Evolutionary conservation across 2,113 vertebrate species (phyloP).

Genomic region (Pituophis catenifer): DNA sequence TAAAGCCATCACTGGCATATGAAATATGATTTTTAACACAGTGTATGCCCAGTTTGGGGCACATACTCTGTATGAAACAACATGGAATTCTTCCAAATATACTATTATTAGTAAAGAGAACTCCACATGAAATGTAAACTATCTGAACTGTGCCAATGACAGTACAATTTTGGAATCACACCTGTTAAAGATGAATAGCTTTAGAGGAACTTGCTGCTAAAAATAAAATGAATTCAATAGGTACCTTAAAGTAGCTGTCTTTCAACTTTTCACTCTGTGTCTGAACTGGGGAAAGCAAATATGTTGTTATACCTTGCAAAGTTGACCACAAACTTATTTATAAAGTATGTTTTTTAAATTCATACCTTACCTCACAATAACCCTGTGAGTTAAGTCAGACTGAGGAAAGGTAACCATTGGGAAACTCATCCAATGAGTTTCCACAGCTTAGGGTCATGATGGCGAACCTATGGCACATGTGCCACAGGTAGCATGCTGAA

Average conservation of each 20-base stretch:
- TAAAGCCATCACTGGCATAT: background rate
- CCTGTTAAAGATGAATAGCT: background rate
- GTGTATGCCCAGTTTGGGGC: background rate
- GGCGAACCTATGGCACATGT: too few species aligned
- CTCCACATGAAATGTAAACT: background rate
- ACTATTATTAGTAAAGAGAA: background rate
- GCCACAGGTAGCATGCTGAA: too few species aligned
- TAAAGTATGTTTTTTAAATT: background rate
- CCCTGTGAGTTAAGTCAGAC: background rate
- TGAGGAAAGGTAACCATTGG: background rate
- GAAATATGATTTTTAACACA: background rate
- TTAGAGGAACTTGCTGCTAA: constrained; percentile 12
- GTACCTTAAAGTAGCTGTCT: background rate
- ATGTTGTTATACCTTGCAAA: background rate
- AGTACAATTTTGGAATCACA: background rate
- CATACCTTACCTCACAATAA: background rate
- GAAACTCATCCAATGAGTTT: background rate
- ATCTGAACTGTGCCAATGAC: background rate
- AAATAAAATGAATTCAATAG: background rate
- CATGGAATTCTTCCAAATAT: background rate
- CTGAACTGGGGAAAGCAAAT: background rate
- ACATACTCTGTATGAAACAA: background rate
- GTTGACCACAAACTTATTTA: background rate
- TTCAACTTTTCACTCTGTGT: background rate
- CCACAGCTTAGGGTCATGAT: background rate